These are phyloP conservation scores for Hydroisotoma schaefferi DNA, from an alignment of 2,888 invertebrate genomes.

Conservation along the genomic window DNA sequence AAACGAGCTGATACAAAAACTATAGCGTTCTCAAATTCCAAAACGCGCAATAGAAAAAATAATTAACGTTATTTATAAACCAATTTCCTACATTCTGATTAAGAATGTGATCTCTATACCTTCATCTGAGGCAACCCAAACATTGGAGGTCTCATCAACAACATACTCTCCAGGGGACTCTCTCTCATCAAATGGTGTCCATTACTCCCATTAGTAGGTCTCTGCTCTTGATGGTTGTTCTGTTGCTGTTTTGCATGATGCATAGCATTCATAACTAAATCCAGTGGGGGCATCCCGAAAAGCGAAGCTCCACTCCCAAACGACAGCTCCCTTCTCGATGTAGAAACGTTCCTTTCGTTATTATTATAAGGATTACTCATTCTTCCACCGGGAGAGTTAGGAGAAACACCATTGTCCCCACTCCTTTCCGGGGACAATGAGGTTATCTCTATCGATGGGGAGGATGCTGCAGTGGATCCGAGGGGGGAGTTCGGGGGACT, in stretches of 20 bases:
- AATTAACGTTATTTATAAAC: too few relatives aligned
- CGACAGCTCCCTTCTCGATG: neutral
- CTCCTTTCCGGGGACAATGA: conserved; percentile 5
- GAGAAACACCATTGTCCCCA: too few relatives aligned
- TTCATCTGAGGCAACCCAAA: conserved; percentile 53
- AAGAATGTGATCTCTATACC: conserved; percentile 49
- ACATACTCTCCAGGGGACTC: conserved; percentile 26
- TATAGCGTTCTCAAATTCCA: too few relatives aligned
- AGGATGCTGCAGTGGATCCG: neutral
- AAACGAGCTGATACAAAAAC: too few relatives aligned
- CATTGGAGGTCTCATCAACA: conserved; percentile 39
- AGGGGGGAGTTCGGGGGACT: neutral
- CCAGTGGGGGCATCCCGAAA: conserved; percentile 34
- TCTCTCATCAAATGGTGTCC: conserved; percentile 1
- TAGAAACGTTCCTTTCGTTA: neutral
- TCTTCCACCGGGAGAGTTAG: neutral
- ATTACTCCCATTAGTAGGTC: neutral
- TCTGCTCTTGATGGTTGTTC: neutral
- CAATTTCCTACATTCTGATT: too few relatives aligned
- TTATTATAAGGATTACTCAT: neutral
- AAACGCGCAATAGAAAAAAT: too few relatives aligned
- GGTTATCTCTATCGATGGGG: conserved; percentile 6
- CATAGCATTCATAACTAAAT: conserved; percentile 30
- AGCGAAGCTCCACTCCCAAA: neutral
- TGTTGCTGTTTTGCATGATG: conserved; percentile 9